These are phyloP conservation scores for Diadumene lineata DNA, from an alignment of 92 coral and sea anemone genomes.

Conservation along the genomic window DNA sequence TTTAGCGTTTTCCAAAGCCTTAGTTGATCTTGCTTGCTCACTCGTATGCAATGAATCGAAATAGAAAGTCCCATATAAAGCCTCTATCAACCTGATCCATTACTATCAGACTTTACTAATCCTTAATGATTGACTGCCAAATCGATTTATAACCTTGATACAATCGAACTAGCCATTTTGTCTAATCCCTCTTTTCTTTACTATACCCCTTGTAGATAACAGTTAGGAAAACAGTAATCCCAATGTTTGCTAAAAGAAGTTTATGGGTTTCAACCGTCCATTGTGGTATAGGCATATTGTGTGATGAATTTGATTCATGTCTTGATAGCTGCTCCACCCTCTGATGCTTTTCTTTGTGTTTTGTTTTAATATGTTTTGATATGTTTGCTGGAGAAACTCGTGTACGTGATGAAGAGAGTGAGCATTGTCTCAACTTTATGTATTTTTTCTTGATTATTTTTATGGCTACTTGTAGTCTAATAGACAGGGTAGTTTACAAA, in stretches of 20 bases:
- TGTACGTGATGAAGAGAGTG: too few species aligned
- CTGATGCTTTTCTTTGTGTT: background rate
- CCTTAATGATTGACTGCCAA: background rate
- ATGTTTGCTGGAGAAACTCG: too few species aligned
- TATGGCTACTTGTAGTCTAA: too few species aligned
- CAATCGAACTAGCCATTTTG: conserved; percentile 2
- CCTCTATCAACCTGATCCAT: background rate
- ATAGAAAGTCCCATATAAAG: background rate
- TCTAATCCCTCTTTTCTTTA: background rate
- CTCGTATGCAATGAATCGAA: too few species aligned
- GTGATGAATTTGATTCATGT: background rate
- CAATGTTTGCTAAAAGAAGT: background rate
- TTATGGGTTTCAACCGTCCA: background rate
- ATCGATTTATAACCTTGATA: background rate
- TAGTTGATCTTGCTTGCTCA: too few species aligned
- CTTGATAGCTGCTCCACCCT: background rate
- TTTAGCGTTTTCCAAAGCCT: too few species aligned
- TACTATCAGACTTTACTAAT: background rate
- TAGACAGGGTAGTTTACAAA: too few species aligned
- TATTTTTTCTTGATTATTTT: too few species aligned
- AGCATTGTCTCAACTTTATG: too few species aligned
- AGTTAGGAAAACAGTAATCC: background rate
- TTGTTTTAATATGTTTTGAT: background rate
- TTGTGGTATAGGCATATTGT: background rate
- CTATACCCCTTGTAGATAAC: background rate